phyloP scores from a whole-genome alignment of 2,888 invertebrate genomes.

The Achlya flavicornis region DNA sequence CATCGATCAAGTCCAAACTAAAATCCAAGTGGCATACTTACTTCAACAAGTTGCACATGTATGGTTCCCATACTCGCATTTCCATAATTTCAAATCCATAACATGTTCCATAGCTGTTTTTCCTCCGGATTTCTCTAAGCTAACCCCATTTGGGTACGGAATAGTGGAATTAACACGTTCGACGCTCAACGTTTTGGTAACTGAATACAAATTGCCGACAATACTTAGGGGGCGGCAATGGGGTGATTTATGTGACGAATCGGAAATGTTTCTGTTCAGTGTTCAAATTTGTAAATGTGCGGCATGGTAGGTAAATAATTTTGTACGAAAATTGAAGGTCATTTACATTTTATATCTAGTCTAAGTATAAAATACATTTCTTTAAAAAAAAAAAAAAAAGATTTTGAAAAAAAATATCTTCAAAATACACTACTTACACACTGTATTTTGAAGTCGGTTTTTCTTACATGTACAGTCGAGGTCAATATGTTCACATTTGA shows the following conservation, averaged over 20 bases:
- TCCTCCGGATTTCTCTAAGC: conserved; percentile 13
- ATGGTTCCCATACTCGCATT: background rate
- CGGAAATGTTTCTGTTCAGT: conserved; percentile 29
- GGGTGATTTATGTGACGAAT: conserved; percentile 33
- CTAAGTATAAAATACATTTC: too few relatives aligned
- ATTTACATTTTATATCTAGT: too few relatives aligned
- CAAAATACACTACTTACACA: too few relatives aligned
- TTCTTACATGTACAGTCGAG: too few relatives aligned
- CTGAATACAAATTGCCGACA: conserved; percentile 36
- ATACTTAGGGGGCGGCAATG: conserved; percentile 19
- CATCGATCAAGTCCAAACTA: too few relatives aligned
- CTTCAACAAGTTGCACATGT: too few relatives aligned
- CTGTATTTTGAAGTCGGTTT: too few relatives aligned
- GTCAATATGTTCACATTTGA: too few relatives aligned
- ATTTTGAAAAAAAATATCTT: too few relatives aligned
- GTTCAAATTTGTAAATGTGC: conserved; percentile 24
- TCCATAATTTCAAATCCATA: background rate
- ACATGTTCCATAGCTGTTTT: background rate
- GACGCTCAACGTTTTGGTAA: conserved; percentile 21
- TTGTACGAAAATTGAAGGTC: background rate
- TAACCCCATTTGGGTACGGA: conserved; percentile 15
- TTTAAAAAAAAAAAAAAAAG: too few relatives aligned
- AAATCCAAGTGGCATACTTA: too few relatives aligned
- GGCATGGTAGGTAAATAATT: background rate
- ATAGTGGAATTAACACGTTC: conserved; percentile 35